Conservation (phyloP, 2,888 invertebrate genomes). For the Sicus ferrugineus region DNA sequence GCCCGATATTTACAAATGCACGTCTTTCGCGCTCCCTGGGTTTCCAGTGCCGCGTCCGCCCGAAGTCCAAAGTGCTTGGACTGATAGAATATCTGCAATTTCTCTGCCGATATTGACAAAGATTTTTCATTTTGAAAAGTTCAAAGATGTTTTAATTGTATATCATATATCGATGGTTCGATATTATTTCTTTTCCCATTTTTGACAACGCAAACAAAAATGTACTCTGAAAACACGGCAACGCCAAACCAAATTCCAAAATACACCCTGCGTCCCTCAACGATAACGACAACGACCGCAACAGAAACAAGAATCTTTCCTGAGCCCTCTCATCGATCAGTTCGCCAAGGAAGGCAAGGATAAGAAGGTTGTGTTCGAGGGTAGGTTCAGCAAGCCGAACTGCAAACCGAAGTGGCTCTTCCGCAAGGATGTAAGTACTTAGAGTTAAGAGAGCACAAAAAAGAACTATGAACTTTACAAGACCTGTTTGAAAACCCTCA, state of each 20-base stretch:
- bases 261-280: slow-evolving; percentile 17
- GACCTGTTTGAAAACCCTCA: background rate
- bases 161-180: slow-evolving; percentile 43
- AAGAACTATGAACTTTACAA: background rate
- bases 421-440: slow-evolving; percentile 85
- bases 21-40: background rate
- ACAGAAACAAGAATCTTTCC: slow-evolving; percentile 93
- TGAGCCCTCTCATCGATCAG: slow-evolving; percentile 93
- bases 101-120: background rate
- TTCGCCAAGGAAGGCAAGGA: slow-evolving; percentile 95
- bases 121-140: slow-evolving; percentile 16
- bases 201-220: slow-evolving; percentile 60
- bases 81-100: background rate
- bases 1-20: background rate
- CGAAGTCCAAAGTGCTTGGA: background rate
- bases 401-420: slow-evolving; percentile 91
- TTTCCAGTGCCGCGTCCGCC: background rate
- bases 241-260: slow-evolving; percentile 2
- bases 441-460: no score
- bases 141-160: slow-evolving; percentile 32
- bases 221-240: slow-evolving; percentile 32
- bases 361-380: slow-evolving; percentile 92
- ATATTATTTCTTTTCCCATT: slow-evolving; percentile 61
- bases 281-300: slow-evolving; percentile 17
- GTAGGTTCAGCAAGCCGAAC: slow-evolving; percentile 96